Evolutionary conservation across 2,797 vertebrate species (phyloP).

Genomic region (Odontamblyopus lacepedii): DNA sequence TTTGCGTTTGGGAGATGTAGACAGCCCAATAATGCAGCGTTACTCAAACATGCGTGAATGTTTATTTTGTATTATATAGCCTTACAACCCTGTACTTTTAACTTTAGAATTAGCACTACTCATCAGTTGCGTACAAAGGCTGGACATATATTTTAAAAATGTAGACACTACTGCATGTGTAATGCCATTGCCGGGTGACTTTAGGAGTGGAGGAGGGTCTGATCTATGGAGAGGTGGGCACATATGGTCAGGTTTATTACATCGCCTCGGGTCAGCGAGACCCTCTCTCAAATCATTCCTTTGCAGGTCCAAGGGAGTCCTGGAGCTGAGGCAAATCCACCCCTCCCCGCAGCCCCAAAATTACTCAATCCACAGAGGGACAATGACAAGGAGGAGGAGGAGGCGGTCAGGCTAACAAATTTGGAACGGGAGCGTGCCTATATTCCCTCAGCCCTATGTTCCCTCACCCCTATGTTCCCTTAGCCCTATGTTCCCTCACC

Average conservation of each 20-base stretch:
- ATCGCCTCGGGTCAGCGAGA: constrained; percentile 51
- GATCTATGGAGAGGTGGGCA: constrained; percentile 52
- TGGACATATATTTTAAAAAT: background rate
- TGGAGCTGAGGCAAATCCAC: constrained; percentile 32
- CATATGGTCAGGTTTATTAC: constrained; percentile 71
- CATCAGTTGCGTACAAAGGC: background rate
- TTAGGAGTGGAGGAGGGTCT: constrained; percentile 38
- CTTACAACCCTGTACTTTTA: no score
- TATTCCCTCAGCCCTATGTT: no score
- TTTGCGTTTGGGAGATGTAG: no score
- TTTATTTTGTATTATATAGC: no score
- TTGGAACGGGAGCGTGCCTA: no score
- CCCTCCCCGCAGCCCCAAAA: constrained; percentile 42
- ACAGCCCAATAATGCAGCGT: no score
- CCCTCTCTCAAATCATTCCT: constrained; percentile 58
- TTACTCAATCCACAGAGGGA: constrained; percentile 31
- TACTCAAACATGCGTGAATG: no score
- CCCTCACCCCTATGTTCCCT: no score
- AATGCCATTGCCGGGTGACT: constrained; percentile 22
- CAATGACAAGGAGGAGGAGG: constrained; percentile 17
- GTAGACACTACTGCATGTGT: constrained; percentile 23
- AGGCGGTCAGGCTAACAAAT: no score
- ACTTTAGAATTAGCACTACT: no score
- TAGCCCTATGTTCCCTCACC: no score
- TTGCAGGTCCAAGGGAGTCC: constrained; percentile 47